phyloP scores from a whole-genome alignment of 2,113 vertebrate species.

The Urocolius indicus region DNA sequence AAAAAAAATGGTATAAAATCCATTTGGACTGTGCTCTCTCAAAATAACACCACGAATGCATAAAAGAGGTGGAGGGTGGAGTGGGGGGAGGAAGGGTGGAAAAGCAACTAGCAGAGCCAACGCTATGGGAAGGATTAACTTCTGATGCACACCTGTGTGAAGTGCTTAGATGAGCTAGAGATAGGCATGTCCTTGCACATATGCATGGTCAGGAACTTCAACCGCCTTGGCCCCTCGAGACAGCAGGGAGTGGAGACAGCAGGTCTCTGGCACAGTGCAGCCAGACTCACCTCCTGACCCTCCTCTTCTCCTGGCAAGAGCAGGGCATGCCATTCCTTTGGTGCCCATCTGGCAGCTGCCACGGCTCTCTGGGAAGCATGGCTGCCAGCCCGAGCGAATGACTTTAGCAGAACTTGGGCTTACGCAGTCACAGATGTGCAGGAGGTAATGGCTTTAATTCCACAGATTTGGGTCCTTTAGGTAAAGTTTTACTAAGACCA shows the following conservation, averaged over 20 bases:
- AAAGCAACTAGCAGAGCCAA: background rate
- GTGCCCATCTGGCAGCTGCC: background rate
- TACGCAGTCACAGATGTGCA: accelerated
- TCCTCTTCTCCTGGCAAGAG: background rate
- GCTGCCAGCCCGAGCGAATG: accelerated
- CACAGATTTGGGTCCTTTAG: background rate
- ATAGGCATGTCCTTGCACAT: background rate
- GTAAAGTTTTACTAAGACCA: background rate
- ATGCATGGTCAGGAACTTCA: background rate
- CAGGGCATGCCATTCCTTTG: accelerated
- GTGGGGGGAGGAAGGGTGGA: too few relatives aligned
- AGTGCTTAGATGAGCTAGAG: background rate
- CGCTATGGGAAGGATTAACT: background rate
- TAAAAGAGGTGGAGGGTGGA: too few relatives aligned
- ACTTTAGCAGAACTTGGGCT: background rate
- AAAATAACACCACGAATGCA: background rate
- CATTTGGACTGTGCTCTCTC: background rate
- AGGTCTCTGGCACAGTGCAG: accelerated
- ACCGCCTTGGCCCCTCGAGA: background rate
- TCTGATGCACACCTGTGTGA: background rate
- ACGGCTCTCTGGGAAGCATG: accelerated
- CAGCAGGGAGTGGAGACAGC: background rate
- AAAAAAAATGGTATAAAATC: background rate
- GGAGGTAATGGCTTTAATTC: background rate
- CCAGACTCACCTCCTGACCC: background rate